Evolutionary conservation across 2,888 invertebrate species (phyloP), one percentile per base, ranked within the genome.

Genomic region (Cryptosula pallasiana): DNA sequence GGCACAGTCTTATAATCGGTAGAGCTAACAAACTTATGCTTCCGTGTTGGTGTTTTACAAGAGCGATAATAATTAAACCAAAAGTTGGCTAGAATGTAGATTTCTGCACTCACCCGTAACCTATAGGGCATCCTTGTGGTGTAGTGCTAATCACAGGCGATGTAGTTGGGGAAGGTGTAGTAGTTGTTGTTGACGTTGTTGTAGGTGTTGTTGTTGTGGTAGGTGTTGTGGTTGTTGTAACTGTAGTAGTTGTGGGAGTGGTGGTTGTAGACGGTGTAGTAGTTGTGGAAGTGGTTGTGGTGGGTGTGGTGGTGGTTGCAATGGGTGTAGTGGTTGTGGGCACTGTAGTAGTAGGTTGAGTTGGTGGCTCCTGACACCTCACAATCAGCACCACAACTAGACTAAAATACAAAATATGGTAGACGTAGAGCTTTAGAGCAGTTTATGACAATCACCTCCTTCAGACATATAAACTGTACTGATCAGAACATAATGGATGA

Each of bases 251-350:
- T 3, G 63, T 63, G 27, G 63, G 20, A 32, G 63, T 63, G 3
- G 63, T 63, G 13, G 63, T 20, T 32, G 63, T 63, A 13, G 63
- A 29, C 16, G 63, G 20, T 63, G 63, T 63, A 13, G 63, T 63
- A 13, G 63, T 32, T 29, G 63, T 16, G 2, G 63, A 29, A n/a
- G 63, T 63, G 9, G 20, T 45, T 20, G 45, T 5, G 5, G 45
- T 45, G 5, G 57, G 13, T 57, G 57, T 57, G 23, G 57, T 57
- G 5, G 57, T 9, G 5, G 57, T 57, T 57, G 57, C 20, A 45
- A 20, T 57, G 16, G 57, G 5, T 13, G 57, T 57, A 13, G 45
- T 45, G 45, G 45, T 45, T 5, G 55, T 55, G n/a, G 32, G 13
- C 1, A 27, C 27, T 9, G 63, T 29, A 16, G 63, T 32, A 32